Evolutionary conservation across 2,113 vertebrate genomes (phyloP).

Genomic region (Stegastes partitus): DNA sequence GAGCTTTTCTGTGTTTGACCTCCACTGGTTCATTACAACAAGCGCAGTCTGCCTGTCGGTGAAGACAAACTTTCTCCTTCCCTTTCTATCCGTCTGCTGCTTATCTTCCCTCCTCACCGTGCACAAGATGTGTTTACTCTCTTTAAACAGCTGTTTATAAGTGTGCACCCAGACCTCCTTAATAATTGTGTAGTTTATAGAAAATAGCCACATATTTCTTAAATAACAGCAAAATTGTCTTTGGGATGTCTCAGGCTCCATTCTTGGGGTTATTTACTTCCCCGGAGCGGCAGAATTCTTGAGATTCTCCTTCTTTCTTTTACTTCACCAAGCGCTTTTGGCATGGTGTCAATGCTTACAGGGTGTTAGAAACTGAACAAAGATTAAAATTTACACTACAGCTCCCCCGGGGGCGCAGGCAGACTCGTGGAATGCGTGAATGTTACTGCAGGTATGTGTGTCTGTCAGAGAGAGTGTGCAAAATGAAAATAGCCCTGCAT

Average conservation of each 20-base stretch:
- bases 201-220: neutral
- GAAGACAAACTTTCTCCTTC: slow-evolving; percentile 31
- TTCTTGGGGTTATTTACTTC: neutral
- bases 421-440: neutral
- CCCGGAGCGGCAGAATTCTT: neutral
- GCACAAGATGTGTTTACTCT: neutral
- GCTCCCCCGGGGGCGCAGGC: neutral
- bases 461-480: neutral
- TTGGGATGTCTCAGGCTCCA: neutral
- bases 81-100: slow-evolving; percentile 8
- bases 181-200: neutral
- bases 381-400: slow-evolving; percentile 15
- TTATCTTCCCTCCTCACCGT: neutral
- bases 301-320: neutral
- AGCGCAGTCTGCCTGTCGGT: slow-evolving; percentile 21
- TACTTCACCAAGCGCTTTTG: neutral
- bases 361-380: slow-evolving; percentile 16
- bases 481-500: slow-evolving; percentile 25
- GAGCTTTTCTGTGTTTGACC: slow-evolving; percentile 1
- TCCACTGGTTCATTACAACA: slow-evolving; percentile 7
- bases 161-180: neutral
- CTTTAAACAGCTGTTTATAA: neutral
- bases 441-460: slow-evolving; percentile 2
- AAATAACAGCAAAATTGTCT: neutral
- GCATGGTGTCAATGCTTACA: neutral